Base-by-base conservation (phyloP, 2,797 vertebrate genomes). In the Coregonus suidteri region DNA sequence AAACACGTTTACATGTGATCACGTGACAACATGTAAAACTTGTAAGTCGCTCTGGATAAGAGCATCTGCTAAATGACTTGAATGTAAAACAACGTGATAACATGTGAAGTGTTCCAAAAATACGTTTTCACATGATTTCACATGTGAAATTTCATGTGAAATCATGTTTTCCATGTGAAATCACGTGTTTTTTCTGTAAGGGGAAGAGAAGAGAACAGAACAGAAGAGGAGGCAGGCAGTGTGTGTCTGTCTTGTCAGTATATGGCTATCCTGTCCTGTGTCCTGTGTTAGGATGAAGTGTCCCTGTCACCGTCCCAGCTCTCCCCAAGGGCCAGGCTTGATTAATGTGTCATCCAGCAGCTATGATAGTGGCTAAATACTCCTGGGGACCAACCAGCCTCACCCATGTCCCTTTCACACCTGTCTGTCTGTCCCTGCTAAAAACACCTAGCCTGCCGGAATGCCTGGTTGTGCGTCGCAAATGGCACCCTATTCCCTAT, bases 321-420 rank as follows among this genome's bases (percentile, higher is more conserved):
- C 87, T 86, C 90, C 91, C 92, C 85, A 84, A 79, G 91, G 93
- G 91, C 87, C 62, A 70, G 78, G 65, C 82, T 88, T 94, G 94
- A 95, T 94, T 94, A 94, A 94, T 94, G 90, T 92, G 90, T 90
- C 91, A 79, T 93, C 91, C 89, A 81, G 86, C 81, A 89, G 83
- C 89, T 91, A 89, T 93, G 91, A 93, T 94, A 91, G 91, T 72
- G 79, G 85, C 90, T 88, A 62, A 89, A 87, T 79, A 85, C 88
- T 94, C 92, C 88, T 80, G 71, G 89, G 93, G 94, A 90, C 81
- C n/a, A 59, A 59, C 59, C 59, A 62, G 20, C 59, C 83, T 85
- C 87, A 79, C 88, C 90, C 88, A 81, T 83, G 87, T 89, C 85
- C 90, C 85, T 35, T 64, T 73, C 77, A 75, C 79, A 73, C 80